Percentiles rank a stretch among this genome's conserved stretches.
Conservation (phyloP, 2,113 vertebrate species). For the Entelurus aequoreus region DNA sequence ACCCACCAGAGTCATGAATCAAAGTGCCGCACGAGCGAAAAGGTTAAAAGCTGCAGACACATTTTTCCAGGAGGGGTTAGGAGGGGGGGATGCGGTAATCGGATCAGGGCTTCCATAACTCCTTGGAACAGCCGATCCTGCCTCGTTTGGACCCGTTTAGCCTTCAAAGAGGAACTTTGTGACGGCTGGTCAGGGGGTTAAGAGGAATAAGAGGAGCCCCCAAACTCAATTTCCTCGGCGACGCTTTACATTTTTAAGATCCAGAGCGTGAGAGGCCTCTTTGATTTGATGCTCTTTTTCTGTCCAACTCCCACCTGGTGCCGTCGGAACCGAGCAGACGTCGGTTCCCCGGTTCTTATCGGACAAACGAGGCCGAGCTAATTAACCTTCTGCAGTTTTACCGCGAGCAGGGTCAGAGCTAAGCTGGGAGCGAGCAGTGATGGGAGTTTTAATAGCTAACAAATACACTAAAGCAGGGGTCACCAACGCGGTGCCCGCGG, state of each 20-base stretch:
- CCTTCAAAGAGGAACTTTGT: slow-evolving; percentile 72
- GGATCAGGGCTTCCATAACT: slow-evolving; percentile 76
- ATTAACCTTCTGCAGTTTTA: slow-evolving; percentile 24
- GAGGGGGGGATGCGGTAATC: slow-evolving; percentile 58
- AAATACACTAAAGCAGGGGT: too few species aligned
- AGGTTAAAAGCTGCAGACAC: slow-evolving; percentile 73
- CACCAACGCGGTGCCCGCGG: too few species aligned
- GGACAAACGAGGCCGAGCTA: slow-evolving; percentile 40
- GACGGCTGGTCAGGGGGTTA: slow-evolving; percentile 65
- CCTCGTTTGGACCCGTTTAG: slow-evolving; percentile 65
- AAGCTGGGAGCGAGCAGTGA: too few species aligned
- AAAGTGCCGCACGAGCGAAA: slow-evolving; percentile 62
- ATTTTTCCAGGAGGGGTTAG: slow-evolving; percentile 67
- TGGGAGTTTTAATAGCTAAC: too few species aligned
- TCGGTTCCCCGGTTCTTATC: slow-evolving; percentile 2
- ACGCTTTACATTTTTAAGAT: slow-evolving; percentile 61
- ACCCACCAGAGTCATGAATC: slow-evolving; percentile 49
- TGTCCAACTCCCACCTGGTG: too few species aligned
- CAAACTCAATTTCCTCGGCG: slow-evolving; percentile 76
- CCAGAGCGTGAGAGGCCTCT: slow-evolving; percentile 63
- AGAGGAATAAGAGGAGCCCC: slow-evolving; percentile 30
- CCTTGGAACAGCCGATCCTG: slow-evolving; percentile 69
- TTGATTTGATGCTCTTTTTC: slow-evolving; percentile 50
- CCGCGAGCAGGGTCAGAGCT: too few species aligned
- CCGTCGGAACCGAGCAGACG: too few species aligned